A percentile compares a stretch with the other conserved stretches of the same genome.
These are phyloP conservation scores for Spermophilus dauricus DNA, from an alignment of 2,113 vertebrate genomes.

Conservation along the genomic window DNA sequence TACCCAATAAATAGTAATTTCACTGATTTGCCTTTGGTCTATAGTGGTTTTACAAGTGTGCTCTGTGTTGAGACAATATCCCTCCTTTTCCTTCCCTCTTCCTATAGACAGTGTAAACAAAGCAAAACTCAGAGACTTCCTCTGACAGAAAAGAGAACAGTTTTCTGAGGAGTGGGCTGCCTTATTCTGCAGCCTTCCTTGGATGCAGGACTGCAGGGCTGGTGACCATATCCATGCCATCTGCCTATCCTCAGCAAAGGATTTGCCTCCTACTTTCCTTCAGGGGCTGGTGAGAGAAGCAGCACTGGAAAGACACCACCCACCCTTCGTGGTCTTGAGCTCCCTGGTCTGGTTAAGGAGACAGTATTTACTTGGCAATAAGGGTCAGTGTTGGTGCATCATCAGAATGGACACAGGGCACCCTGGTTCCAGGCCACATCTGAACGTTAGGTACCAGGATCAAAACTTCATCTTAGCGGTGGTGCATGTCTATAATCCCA, in stretches of 20 bases:
- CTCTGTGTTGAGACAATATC: not conserved
- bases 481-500: too few relatives aligned
- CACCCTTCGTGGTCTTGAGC: not conserved
- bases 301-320: not conserved
- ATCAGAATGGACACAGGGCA: not conserved
- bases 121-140: not conserved
- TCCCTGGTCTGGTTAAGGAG: not conserved
- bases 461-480: not conserved
- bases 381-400: too few relatives aligned
- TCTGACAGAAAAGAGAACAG: not conserved
- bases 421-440: not conserved
- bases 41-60: not conserved
- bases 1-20: not conserved
- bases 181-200: not conserved
- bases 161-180: not conserved
- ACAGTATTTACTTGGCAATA: not conserved
- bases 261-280: not conserved
- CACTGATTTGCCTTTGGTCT: not conserved
- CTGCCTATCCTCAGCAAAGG: not conserved
- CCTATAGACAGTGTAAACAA: not conserved
- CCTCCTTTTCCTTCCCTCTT: not conserved
- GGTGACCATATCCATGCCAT: not conserved
- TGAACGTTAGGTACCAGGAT: conserved; percentile 1
- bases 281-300: not conserved
- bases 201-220: not conserved